Percentiles rank a stretch among this genome's conserved stretches.
Evolutionary conservation across 2,888 invertebrate species (phyloP).

Genomic region (Aspidiotus destructor): DNA sequence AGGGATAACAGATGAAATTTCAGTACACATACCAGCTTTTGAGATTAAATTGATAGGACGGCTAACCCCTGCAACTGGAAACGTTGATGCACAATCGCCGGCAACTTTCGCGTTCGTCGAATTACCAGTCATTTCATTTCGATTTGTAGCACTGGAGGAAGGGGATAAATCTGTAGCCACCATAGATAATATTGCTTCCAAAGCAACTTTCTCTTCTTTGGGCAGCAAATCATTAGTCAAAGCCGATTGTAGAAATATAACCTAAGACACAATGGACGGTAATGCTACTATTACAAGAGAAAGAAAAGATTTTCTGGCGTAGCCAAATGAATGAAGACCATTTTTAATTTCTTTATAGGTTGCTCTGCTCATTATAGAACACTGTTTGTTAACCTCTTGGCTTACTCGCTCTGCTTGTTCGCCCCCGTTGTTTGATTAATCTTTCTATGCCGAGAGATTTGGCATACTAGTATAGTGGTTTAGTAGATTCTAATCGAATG

Average conservation of each 20-base stretch:
- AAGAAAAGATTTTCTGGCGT: no score
- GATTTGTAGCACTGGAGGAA: neutral
- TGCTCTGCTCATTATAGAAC: no score
- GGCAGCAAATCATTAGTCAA: constrained; percentile 16
- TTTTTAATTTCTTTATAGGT: no score
- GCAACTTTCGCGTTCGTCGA: neutral
- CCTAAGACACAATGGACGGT: neutral
- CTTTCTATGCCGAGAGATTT: no score
- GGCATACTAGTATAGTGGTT: no score
- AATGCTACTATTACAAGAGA: neutral
- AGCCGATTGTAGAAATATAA: constrained; percentile 22
- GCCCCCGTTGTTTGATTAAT: no score
- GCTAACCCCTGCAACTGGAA: constrained; percentile 14
- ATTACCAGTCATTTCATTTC: no score
- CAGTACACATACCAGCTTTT: constrained; percentile 17
- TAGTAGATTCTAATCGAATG: no score
- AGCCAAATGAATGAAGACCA: no score
- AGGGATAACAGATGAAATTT: no score
- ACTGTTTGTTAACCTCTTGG: no score
- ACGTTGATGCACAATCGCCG: constrained; percentile 7
- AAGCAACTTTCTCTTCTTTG: constrained; percentile 18
- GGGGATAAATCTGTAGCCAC: constrained; percentile 25
- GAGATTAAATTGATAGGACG: constrained; percentile 19
- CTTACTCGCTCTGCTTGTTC: no score
- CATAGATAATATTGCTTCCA: constrained; percentile 11